Percentiles rank a stretch among this genome's conserved stretches.
These are phyloP conservation scores for Pristionchus maxplancki DNA, from an alignment of 2,888 invertebrate genomes.

Conservation along the genomic window DNA sequence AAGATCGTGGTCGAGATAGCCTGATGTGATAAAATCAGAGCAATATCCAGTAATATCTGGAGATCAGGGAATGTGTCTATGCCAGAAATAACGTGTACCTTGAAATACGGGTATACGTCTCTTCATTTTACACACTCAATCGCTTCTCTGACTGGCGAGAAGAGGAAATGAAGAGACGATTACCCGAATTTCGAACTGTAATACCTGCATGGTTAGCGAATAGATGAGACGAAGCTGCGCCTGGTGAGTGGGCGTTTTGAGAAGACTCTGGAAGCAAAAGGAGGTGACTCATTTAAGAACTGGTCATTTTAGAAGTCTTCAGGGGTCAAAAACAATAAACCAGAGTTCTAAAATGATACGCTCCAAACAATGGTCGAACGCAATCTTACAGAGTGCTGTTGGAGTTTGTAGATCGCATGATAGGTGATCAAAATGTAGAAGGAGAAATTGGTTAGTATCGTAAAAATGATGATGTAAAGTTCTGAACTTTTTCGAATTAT, in stretches of 20 bases:
- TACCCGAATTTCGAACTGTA: no score
- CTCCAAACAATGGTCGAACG: no score
- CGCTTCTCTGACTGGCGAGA: no score
- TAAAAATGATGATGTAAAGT: background rate
- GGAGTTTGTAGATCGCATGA: background rate
- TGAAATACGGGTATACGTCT: no score
- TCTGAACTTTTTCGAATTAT: background rate
- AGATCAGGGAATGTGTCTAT: no score
- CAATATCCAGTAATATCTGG: no score
- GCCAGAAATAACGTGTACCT: no score
- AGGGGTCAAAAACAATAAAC: no score
- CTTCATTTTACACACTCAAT: no score
- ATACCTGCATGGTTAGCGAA: background rate
- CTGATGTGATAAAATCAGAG: background rate
- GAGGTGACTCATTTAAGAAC: no score
- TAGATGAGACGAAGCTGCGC: background rate
- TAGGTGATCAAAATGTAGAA: background rate
- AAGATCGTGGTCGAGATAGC: background rate
- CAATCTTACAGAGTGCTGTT: background rate
- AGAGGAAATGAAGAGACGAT: no score
- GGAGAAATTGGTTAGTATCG: background rate
- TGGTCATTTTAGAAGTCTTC: background rate
- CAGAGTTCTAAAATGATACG: no score
- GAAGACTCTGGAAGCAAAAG: background rate
- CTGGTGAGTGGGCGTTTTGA: background rate